A percentile compares a stretch with the other conserved stretches of the same genome.
Evolutionary conservation across 2,888 invertebrate species (phyloP).

Genomic region (Autographa pulchrina): DNA sequence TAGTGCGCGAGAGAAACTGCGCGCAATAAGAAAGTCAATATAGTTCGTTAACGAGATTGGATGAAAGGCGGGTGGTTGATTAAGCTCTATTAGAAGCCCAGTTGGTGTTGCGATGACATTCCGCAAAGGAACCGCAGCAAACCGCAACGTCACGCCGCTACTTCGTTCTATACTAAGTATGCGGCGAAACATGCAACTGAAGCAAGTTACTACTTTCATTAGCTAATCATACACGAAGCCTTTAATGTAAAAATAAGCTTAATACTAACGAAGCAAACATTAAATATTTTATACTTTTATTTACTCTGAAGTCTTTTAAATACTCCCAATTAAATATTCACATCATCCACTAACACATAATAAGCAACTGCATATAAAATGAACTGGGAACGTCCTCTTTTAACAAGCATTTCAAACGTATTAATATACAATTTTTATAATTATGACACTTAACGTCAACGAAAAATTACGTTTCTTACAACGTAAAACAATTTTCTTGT

Average conservation of each 20-base stretch:
- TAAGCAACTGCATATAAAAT: constrained; percentile 20
- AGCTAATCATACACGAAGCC: neutral
- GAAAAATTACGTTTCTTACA: constrained; percentile 64
- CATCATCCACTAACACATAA: constrained; percentile 11
- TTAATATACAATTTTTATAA: constrained; percentile 51
- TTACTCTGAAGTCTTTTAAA: too few relatives aligned
- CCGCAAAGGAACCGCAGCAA: constrained; percentile 73
- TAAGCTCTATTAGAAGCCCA: constrained; percentile 78
- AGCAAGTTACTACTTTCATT: constrained; percentile 43
- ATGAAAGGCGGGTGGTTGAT: constrained; percentile 81
- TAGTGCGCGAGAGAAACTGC: constrained; percentile 71
- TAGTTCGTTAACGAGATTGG: constrained; percentile 83
- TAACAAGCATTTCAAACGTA: constrained; percentile 19
- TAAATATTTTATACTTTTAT: neutral
- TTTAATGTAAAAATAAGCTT: neutral
- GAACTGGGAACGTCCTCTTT: constrained; percentile 11
- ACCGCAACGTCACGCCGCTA: constrained; percentile 65
- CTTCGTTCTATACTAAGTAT: constrained; percentile 33
- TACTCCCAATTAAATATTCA: neutral
- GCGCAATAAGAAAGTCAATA: constrained; percentile 83
- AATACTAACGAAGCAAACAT: neutral
- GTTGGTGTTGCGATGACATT: constrained; percentile 73
- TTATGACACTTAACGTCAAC: constrained; percentile 58
- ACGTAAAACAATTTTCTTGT: constrained; percentile 68
- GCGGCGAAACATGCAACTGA: constrained; percentile 48